Base-by-base conservation (phyloP, 1,140 invertebrate species). In the Neotoxoptera formosana region DNA sequence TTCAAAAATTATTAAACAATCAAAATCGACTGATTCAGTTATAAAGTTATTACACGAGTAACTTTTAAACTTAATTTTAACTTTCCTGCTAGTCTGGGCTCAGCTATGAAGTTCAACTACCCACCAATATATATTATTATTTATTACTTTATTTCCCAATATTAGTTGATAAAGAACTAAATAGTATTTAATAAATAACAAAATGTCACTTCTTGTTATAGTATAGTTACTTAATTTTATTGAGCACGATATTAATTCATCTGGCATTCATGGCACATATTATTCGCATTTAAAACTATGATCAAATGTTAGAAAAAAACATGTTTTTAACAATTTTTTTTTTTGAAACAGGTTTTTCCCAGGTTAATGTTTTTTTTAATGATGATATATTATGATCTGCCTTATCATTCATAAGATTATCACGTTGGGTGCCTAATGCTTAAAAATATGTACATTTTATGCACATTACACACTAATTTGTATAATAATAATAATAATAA, bases 171-270 rank as follows among this genome's bases (percentile, higher is more conserved):
- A 76, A n/a, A 76, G 7, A 17, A 76, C 60, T 17, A 76, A 67
- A 76, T 76, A 67, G 60, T 76, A n/a, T 30, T 76, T 7, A 76
- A 76, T 76, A 76, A 76, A 76, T 76, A 76, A 76, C 30, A 76
- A 76, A 76, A 76, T n/a, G 30, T 76, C n/a, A 76, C n/a, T 76
- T n/a, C 60, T 76, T n/a, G 30, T 14, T 76, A 76, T 7, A 76
- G 51, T 76, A n/a, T n/a, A 76, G 60, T 76, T 76, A 76, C 60
- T n/a, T 76, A 76, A 76, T 76, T 76, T 76, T 76, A 76, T 76
- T 76, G 60, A 76, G 60, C 60, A 76, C n/a, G 11, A 76, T 67
- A 9, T 25, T 67, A n/a, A 41, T 41, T 41, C 41, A 41, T 41
- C 3, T n/a, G 60, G 11, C 11, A n/a, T n/a, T 67, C 30, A 67